Conservation (phyloP, 2,888 invertebrate genomes). For the Lepidocyrtoides sp. region DNA sequence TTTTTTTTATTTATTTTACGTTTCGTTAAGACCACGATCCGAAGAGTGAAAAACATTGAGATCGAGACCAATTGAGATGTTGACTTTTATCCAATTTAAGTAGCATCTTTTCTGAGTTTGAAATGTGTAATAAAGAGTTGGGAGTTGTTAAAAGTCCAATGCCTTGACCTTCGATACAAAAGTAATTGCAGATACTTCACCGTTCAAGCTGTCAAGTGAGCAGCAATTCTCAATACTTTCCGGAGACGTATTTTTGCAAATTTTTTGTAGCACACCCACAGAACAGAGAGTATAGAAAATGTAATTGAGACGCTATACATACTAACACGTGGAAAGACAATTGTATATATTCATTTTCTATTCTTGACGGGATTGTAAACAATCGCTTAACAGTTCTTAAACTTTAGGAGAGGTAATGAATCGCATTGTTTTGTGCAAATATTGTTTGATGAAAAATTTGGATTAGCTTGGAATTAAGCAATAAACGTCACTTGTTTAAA, state of each 20-base stretch:
- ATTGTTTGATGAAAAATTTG: background rate
- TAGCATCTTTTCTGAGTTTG: background rate
- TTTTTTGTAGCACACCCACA: slow-evolving; percentile 6
- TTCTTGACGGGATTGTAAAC: background rate
- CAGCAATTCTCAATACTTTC: background rate
- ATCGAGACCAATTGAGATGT: background rate
- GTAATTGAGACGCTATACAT: background rate
- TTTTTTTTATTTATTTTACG: too few species aligned
- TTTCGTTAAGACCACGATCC: background rate
- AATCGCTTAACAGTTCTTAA: background rate
- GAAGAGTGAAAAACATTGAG: too few species aligned
- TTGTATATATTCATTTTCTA: background rate
- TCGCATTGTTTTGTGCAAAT: background rate
- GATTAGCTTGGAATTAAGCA: slow-evolving; percentile 35
- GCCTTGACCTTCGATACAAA: slow-evolving; percentile 61
- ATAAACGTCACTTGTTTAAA: slow-evolving; percentile 33
- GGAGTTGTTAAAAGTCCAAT: background rate
- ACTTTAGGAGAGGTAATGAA: background rate
- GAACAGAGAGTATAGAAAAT: background rate
- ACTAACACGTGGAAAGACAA: slow-evolving; percentile 3
- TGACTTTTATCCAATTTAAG: background rate
- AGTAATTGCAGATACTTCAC: background rate
- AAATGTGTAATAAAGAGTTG: background rate
- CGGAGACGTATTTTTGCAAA: slow-evolving; percentile 11
- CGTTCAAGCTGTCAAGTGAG: slow-evolving; percentile 17